phyloP scores from a whole-genome alignment of 2,113 vertebrate species.

The Arothron firmamentum region DNA sequence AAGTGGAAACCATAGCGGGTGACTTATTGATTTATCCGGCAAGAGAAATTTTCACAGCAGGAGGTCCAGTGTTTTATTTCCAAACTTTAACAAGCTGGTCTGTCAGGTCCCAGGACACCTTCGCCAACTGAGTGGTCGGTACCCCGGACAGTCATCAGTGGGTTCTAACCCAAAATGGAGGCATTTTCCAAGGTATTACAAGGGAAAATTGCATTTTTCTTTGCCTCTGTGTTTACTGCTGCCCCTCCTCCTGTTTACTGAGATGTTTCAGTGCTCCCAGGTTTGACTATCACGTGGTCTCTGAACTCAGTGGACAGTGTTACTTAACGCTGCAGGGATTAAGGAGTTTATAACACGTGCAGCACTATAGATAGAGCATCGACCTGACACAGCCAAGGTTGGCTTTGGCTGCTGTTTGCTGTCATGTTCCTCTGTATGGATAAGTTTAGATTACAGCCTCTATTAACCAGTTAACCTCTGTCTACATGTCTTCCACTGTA shows the following conservation, averaged over 20 bases:
- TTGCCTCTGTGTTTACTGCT: constrained; percentile 17
- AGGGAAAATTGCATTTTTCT: neutral
- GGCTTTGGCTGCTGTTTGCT: constrained; percentile 1
- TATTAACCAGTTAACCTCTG: no score
- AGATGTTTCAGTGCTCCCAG: constrained; percentile 24
- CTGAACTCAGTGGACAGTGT: constrained; percentile 19
- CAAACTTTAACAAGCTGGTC: constrained; percentile 16
- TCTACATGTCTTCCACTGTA: no score
- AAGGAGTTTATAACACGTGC: constrained; percentile 48
- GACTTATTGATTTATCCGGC: constrained; percentile 25
- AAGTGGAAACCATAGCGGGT: neutral
- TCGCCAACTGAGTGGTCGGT: constrained; percentile 20
- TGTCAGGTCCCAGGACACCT: constrained; percentile 21
- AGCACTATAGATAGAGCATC: constrained; percentile 38
- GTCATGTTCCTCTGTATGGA: constrained; percentile 2
- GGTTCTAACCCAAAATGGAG: constrained; percentile 28
- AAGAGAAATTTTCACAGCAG: constrained; percentile 12
- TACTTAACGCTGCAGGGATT: constrained; percentile 41
- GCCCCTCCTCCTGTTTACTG: constrained; percentile 31
- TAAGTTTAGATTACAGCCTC: constrained; percentile 34
- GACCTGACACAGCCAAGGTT: constrained; percentile 38
- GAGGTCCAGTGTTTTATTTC: constrained; percentile 16
- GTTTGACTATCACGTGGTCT: constrained; percentile 20
- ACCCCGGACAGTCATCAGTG: neutral
- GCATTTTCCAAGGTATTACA: no score